These are phyloP conservation scores for Pygoscelis antarcticus DNA, from an alignment of 2,113 vertebrate genomes.

Conservation along the genomic window DNA sequence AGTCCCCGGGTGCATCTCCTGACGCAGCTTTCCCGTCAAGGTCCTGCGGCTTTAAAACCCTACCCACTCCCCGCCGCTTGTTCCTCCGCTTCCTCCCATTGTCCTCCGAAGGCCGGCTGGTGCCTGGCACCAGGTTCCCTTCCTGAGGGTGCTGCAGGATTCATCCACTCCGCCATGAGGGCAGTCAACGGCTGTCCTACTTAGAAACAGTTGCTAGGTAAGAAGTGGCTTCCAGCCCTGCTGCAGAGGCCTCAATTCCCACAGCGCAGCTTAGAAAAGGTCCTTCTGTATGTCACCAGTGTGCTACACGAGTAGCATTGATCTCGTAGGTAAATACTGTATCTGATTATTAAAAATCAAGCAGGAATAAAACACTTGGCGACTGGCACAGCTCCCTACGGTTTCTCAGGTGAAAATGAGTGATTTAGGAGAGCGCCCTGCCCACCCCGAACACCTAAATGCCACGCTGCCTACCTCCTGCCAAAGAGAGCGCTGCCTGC, in stretches of 20 bases:
- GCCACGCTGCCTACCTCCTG: not conserved
- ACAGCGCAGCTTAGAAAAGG: constrained; percentile 62
- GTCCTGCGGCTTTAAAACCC: constrained; percentile 44
- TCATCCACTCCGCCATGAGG: constrained; percentile 51
- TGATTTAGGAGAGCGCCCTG: not conserved
- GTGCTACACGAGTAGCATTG: constrained; percentile 50
- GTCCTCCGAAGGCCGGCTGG: constrained; percentile 33
- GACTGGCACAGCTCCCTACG: not conserved
- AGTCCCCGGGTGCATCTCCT: not conserved
- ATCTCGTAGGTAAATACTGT: constrained; percentile 53
- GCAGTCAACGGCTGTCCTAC: constrained; percentile 63
- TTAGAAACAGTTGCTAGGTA: constrained; percentile 75
- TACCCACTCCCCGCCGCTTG: not conserved
- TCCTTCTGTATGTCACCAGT: constrained; percentile 59
- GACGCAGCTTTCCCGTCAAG: not conserved
- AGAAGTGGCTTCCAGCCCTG: constrained; percentile 64
- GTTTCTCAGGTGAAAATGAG: not conserved
- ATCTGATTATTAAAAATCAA: constrained; percentile 41
- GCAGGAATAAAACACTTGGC: fast-evolving
- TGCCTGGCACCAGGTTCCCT: constrained; percentile 45
- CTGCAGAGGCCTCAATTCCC: constrained; percentile 71
- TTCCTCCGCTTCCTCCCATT: constrained; percentile 35
- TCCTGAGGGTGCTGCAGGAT: constrained; percentile 64
- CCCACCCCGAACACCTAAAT: not conserved
- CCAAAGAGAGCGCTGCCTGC: not conserved